Percentiles rank a stretch among this genome's conserved stretches.
Conservation (phyloP, 2,888 invertebrate genomes). For the Shargacucullia verbasci region DNA sequence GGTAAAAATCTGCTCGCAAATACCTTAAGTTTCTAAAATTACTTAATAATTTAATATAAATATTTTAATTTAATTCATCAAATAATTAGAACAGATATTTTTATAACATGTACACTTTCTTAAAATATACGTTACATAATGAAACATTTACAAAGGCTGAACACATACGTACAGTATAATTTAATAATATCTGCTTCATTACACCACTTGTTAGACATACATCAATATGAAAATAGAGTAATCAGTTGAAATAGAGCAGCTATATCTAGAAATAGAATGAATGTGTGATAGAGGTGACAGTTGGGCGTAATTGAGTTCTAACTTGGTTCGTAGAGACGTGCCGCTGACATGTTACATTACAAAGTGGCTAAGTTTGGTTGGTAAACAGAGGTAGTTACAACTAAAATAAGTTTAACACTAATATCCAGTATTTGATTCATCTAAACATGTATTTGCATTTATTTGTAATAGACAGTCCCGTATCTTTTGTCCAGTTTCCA, state of each 20-base stretch:
- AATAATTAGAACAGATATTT: no score
- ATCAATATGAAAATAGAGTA: constrained; percentile 19
- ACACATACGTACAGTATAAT: not conserved
- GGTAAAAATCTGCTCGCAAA: no score
- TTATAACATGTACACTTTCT: no score
- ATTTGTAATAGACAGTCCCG: no score
- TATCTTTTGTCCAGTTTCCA: no score
- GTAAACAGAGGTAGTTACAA: constrained; percentile 6
- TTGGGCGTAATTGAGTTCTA: constrained; percentile 26
- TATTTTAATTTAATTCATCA: no score
- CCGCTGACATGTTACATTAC: constrained; percentile 18
- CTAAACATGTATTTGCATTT: no score
- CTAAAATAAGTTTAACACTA: not conserved
- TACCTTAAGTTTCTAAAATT: no score
- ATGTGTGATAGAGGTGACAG: constrained; percentile 18
- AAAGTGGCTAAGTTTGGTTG: constrained; percentile 22
- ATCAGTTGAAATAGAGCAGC: constrained; percentile 14
- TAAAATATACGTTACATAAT: no score
- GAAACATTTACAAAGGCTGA: not conserved
- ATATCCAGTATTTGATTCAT: not conserved
- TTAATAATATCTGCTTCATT: constrained; percentile 15
- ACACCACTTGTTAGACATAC: constrained; percentile 7
- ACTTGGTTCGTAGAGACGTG: constrained; percentile 20
- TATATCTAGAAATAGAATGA: constrained; percentile 12
- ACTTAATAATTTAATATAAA: no score